phyloP scores from a whole-genome alignment of 1,140 invertebrate species.

The Scaptomyza pallida region DNA sequence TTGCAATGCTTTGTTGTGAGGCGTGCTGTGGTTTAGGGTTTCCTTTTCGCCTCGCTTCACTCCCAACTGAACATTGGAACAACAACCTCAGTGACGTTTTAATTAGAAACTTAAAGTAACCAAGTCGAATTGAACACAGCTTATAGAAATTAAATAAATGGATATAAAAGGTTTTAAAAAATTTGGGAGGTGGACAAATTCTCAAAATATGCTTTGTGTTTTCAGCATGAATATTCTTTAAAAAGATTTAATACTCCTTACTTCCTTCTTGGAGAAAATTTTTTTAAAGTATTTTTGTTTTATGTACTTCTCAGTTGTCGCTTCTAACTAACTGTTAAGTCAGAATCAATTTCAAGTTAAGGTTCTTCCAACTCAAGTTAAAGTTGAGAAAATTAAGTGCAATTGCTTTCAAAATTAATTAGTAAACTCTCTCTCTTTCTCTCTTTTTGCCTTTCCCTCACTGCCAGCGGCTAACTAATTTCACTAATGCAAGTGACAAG shows the following conservation, averaged over 20 bases:
- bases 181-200: too few relatives aligned
- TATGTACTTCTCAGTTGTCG: too few relatives aligned
- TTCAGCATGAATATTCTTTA: too few relatives aligned
- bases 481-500: slow-evolving; percentile 75
- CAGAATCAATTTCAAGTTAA: slow-evolving; percentile 25
- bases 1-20: slow-evolving; percentile 70
- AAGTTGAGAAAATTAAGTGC: slow-evolving; percentile 53
- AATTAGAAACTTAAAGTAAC: slow-evolving; percentile 44
- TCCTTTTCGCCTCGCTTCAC: not conserved
- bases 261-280: too few relatives aligned
- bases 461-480: slow-evolving; percentile 55
- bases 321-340: too few relatives aligned
- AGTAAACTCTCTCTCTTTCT: slow-evolving; percentile 38
- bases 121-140: not conserved
- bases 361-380: slow-evolving; percentile 19
- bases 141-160: not conserved
- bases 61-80: slow-evolving; percentile 8
- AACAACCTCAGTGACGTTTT: slow-evolving; percentile 27
- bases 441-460: not conserved
- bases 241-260: too few relatives aligned
- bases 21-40: slow-evolving; percentile 57
- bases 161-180: not conserved
- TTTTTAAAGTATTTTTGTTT: too few relatives aligned
- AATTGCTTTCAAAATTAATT: slow-evolving; percentile 67
- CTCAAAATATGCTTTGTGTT: too few relatives aligned